Evolutionary conservation across 2,888 invertebrate genomes (phyloP).

Genomic region (Steinernema carpocapsae): DNA sequence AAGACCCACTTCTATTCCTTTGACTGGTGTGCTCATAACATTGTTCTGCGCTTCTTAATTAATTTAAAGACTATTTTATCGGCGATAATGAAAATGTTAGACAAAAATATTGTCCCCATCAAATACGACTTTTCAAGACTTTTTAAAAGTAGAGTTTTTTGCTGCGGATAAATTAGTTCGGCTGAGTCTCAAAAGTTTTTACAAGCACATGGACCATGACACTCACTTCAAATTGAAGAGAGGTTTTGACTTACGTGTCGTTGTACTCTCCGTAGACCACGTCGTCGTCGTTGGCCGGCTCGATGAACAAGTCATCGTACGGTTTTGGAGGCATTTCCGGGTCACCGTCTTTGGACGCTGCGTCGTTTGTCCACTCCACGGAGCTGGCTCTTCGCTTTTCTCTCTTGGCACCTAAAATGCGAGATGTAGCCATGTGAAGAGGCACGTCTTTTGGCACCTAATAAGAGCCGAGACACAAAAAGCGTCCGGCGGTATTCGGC

Average conservation of each 20-base stretch:
- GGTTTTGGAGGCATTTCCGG: slow-evolving; percentile 50
- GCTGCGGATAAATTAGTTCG: too few species aligned
- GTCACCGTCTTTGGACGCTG: neutral
- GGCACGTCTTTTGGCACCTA: neutral
- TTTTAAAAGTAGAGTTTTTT: too few species aligned
- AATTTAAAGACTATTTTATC: too few species aligned
- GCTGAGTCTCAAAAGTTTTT: too few species aligned
- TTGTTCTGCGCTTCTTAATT: too few species aligned
- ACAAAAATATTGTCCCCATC: too few species aligned
- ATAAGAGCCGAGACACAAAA: neutral
- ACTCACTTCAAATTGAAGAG: too few species aligned
- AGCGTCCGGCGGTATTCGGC: neutral
- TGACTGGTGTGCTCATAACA: too few species aligned
- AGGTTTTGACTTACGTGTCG: slow-evolving; percentile 60
- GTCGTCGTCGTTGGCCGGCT: slow-evolving; percentile 66
- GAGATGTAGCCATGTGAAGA: neutral
- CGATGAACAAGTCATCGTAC: slow-evolving; percentile 66
- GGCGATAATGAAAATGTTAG: too few species aligned
- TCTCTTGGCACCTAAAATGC: neutral
- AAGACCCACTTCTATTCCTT: too few species aligned
- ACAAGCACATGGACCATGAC: too few species aligned
- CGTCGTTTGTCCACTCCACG: slow-evolving; percentile 25
- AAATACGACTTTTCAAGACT: too few species aligned
- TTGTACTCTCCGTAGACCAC: slow-evolving; percentile 66
- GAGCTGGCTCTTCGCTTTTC: neutral